phyloP scores from a whole-genome alignment of 2,797 vertebrate species.

The Parauchenoglanis ngamensis region DNA sequence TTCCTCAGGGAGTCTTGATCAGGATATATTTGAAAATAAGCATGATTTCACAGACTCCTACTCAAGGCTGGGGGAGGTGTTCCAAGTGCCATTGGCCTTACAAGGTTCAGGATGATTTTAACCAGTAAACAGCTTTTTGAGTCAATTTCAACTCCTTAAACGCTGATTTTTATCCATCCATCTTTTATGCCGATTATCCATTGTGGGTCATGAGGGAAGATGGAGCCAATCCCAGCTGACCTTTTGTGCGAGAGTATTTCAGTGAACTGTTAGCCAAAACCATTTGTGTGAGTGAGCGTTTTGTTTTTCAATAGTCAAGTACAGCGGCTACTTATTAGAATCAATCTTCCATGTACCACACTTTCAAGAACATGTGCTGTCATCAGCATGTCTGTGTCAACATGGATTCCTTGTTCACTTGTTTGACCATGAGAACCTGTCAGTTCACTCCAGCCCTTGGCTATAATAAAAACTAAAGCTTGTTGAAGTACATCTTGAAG shows the following conservation, averaged over 20 bases:
- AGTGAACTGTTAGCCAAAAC: neutral
- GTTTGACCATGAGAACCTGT: conserved; percentile 26
- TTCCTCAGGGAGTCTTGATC: too few species aligned
- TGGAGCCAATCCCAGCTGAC: too few species aligned
- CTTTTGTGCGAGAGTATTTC: neutral
- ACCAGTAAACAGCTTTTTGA: too few species aligned
- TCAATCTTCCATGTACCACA: conserved; percentile 23
- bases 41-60: too few species aligned
- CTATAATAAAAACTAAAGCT: conserved; percentile 3
- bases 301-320: conserved; percentile 12
- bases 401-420: conserved; percentile 37
- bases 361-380: conserved; percentile 44
- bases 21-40: too few species aligned
- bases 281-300: neutral
- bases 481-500: neutral
- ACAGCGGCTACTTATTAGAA: conserved; percentile 21
- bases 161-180: too few species aligned
- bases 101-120: too few species aligned
- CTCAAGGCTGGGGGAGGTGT: too few species aligned
- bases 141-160: too few species aligned
- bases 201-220: too few species aligned
- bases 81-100: too few species aligned
- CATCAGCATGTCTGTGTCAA: conserved; percentile 37
- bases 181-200: too few species aligned
- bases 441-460: neutral